Base-by-base conservation (phyloP, 2,797 vertebrate genomes). In the Tarsius wallacei region DNA sequence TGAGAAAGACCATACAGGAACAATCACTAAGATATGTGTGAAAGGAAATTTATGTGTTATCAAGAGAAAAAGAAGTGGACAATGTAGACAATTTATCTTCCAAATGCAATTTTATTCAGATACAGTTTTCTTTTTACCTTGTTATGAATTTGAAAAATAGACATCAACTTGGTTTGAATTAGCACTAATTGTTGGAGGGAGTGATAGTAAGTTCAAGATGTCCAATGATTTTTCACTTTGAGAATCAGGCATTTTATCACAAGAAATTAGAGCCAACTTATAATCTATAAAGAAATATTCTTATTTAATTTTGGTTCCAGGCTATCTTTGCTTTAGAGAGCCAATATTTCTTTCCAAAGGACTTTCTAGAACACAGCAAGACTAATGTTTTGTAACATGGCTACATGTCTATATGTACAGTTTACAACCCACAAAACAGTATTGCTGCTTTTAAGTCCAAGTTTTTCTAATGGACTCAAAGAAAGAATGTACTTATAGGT, bases 241-340 rank as follows among this genome's bases (percentile, higher is more conserved):
- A 96, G 22, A 17, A 96, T 91, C 53, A 92, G 68, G 31, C 57
- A 96, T 42, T 63, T 97, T 96, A 63, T 98, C 77, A 87, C 13
- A 83, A 70, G 26, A 96, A 68, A 91, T 84, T 49, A 68, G 21
- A 96, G 71, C 86, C 90, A 97, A 77, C 21, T 88, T 92, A 92
- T 85, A 90, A 93, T 95, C 71, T 83, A 73, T 74, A 83, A 96
- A 92, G 42, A 87, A 98, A 97, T 97, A 17, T 1, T 81, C 11
- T 91, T 82, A 84, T 91, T 98, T 97, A 89, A 95, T 96, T 98
- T 98, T 97, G 87, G 90, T 83, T 97, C 89, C 36, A 42, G 71
- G 31, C 14, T 82, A 89, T 84, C 33, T 93, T 82, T 74, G 53
- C 68, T 92, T 76, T 91, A 97, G 15, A 83, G 14, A 94, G 87